phyloP scores from a whole-genome alignment of 1,140 invertebrate species.

The Stegodyphus mimosarum region DNA sequence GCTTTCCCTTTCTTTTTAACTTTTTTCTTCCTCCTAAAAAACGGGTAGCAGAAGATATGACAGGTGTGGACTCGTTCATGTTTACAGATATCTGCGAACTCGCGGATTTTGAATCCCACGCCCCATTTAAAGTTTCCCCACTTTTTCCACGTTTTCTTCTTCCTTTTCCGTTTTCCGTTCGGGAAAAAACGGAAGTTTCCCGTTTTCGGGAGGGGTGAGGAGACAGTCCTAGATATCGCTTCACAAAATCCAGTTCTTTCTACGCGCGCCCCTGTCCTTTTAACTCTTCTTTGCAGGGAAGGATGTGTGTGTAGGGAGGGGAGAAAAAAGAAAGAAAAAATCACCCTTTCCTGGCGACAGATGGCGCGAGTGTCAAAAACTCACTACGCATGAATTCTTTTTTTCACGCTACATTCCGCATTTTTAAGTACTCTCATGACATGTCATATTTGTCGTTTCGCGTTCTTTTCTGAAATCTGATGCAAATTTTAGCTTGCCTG shows the following conservation, averaged over 20 bases:
- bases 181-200: slow-evolving; percentile 29
- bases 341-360: background rate
- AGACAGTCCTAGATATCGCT: background rate
- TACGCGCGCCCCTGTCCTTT: too few relatives aligned
- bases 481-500: too few relatives aligned
- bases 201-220: background rate
- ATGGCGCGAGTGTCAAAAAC: slow-evolving; percentile 5
- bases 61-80: slow-evolving; percentile 26
- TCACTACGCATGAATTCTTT: slow-evolving; percentile 4
- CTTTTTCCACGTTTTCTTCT: slow-evolving; percentile 9
- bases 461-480: background rate
- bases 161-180: slow-evolving; percentile 39
- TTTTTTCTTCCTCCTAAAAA: slow-evolving; percentile 2
- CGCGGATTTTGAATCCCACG: slow-evolving; percentile 30
- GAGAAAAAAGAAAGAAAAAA: background rate
- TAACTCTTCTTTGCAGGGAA: too few relatives aligned
- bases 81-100: slow-evolving; percentile 12
- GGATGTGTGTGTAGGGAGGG: background rate
- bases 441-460: background rate
- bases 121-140: slow-evolving; percentile 34
- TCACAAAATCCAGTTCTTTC: too few relatives aligned
- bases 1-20: background rate
- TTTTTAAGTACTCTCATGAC: slow-evolving; percentile 6
- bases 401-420: slow-evolving; percentile 7
- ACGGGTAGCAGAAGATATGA: slow-evolving; percentile 4